Evolutionary conservation across 2,888 invertebrate genomes (phyloP).

Genomic region (Drosophila kuntzei): DNA sequence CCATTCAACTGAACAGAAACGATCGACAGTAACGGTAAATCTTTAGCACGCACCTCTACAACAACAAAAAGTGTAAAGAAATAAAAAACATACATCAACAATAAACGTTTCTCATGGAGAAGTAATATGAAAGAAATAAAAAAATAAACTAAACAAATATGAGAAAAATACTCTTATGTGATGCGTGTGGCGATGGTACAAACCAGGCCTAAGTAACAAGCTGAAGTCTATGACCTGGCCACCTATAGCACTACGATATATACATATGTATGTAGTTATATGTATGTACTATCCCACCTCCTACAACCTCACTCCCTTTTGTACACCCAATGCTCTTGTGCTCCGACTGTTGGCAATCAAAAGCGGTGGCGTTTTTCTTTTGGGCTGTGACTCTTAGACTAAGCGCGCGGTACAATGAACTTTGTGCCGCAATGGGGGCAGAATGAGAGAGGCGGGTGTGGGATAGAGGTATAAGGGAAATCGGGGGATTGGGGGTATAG

Average conservation of each 20-base stretch:
- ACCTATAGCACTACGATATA: slow-evolving; percentile 57
- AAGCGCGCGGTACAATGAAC: slow-evolving; percentile 79
- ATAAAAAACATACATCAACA: slow-evolving; percentile 25
- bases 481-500: too few species aligned
- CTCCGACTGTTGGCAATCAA: slow-evolving; percentile 66
- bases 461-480: too few species aligned
- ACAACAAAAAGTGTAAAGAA: background rate
- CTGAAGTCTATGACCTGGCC: slow-evolving; percentile 58
- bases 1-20: slow-evolving; percentile 37
- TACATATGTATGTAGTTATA: slow-evolving; percentile 35
- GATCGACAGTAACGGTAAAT: slow-evolving; percentile 39
- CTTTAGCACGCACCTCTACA: slow-evolving; percentile 37
- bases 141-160: slow-evolving; percentile 49
- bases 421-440: slow-evolving; percentile 55
- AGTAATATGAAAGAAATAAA: slow-evolving; percentile 12
- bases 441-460: background rate
- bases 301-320: too few species aligned
- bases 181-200: slow-evolving; percentile 30
- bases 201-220: slow-evolving; percentile 54
- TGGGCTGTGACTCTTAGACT: slow-evolving; percentile 72
- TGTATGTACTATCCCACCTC: background rate
- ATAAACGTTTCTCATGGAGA: slow-evolving; percentile 45
- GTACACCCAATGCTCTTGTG: background rate
- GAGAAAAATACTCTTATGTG: slow-evolving; percentile 46
- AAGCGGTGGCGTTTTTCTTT: slow-evolving; percentile 75